Evolutionary conservation across 2,797 vertebrate genomes (phyloP), one percentile per base, ranked within the genome.

Genomic region (Enteromius radiatus): DNA sequence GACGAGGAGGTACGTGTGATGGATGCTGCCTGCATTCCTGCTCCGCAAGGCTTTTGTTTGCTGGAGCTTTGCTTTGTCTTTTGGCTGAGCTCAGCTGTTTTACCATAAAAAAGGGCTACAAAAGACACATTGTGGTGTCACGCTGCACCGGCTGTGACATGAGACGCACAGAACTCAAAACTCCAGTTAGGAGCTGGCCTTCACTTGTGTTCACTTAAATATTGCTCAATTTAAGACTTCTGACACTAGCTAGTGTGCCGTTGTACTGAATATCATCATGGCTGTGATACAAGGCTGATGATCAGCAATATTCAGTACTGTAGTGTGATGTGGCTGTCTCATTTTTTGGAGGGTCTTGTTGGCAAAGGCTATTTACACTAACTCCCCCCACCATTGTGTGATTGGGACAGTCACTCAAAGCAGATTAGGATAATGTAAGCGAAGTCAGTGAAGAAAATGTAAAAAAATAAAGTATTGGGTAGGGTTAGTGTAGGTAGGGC

Each of bases 1-100:
- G 97, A 98, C 0, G 97, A 98, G 81, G 96, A 97, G 0, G 98
- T 99, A 91, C 96, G 90, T 92, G 77, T 56, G 33, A 43, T 38
- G 59, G 47, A 52, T 64, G 19, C 17, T 21, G 56, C 11, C 56
- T 59, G 56, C 56, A 56, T 38, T 73, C 63, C 73, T 38, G 33
- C 56, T 45, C 23, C 19, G 7, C 61, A 21, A 59, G 65, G 38
- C 73, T 79, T 82, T 84, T 85, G 79, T 81, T n/a, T 59, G 82
- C 31, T 41, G 10, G 31, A 31, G 64, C 17, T 64, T 54, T 36
- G 49, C 47, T 84, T 80, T 82, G 56, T 81, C 56, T 69, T 84
- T 82, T 41, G 21, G 79, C 84, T 87, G 79, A 83, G 41, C 76
- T 85, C 80, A 81, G 86, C 84, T 82, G 38, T 87, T 85, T 77